Evolutionary conservation across 37 sponge, comb jelly and placozoan species (phyloP).

Genomic region (Aplysina aerophoba): DNA sequence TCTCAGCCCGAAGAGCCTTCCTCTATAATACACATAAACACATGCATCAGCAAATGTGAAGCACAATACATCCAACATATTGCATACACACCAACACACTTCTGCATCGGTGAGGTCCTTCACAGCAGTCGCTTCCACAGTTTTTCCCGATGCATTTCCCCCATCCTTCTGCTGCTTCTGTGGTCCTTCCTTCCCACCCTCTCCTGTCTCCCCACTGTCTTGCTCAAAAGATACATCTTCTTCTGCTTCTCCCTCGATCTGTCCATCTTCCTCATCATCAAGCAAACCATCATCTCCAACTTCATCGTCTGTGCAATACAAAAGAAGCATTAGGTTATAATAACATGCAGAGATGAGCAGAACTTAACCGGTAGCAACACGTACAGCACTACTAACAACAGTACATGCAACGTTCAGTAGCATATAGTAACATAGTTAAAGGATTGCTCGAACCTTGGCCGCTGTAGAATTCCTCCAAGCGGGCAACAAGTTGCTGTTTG

Average conservation of each 20-base stretch:
- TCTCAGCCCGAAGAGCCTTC: constrained; percentile 51
- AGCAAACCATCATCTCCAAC: constrained; percentile 25
- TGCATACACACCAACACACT: neutral
- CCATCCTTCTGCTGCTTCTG: neutral
- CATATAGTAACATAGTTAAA: neutral
- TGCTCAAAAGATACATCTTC: constrained; percentile 3
- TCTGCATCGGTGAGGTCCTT: neutral
- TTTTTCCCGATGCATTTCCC: neutral
- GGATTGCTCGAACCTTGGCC: constrained; percentile 49
- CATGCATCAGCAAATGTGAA: too few species aligned
- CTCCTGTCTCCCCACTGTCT: neutral
- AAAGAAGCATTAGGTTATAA: neutral
- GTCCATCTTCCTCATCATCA: constrained; percentile 32
- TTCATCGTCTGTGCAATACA: neutral
- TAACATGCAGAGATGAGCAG: neutral
- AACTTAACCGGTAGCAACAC: too few species aligned
- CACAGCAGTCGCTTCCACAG: too few species aligned
- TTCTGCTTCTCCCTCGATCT: constrained; percentile 6
- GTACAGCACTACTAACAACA: neutral
- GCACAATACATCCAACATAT: too few species aligned
- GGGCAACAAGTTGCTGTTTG: constrained; percentile 71
- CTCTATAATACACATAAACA: constrained; percentile 4
- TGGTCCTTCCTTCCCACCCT: constrained; percentile 17
- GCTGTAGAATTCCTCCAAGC: constrained; percentile 66
- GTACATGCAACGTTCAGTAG: neutral